Conservation (phyloP, 2,888 invertebrate species). For the Seira musarum region DNA sequence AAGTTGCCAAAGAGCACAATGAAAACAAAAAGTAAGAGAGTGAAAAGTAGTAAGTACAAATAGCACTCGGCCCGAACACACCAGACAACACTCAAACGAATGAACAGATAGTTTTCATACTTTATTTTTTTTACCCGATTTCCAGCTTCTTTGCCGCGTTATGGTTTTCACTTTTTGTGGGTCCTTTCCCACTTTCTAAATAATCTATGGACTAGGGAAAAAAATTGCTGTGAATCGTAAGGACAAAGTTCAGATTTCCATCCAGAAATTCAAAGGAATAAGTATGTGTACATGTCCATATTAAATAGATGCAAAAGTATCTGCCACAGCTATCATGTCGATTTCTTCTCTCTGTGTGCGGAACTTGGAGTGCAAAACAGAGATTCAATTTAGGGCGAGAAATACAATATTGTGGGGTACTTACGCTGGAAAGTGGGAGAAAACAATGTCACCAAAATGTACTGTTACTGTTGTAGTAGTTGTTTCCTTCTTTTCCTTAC, state of each 20-base stretch:
- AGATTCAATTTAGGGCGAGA: not conserved
- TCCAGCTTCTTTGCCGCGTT: conserved; percentile 46
- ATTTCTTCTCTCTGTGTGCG: not conserved
- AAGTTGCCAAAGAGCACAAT: conserved; percentile 60
- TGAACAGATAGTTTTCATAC: conserved; percentile 52
- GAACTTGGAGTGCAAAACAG: not conserved
- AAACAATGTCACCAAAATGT: not conserved
- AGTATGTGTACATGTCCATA: not conserved
- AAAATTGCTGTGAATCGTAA: conserved; percentile 45
- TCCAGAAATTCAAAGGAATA: not conserved
- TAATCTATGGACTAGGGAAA: conserved; percentile 50
- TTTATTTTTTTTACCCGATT: conserved; percentile 55
- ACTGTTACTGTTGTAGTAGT: conserved; percentile 1
- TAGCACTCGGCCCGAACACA: conserved; percentile 27
- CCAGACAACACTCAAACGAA: conserved; percentile 31
- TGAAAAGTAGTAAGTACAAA: conserved; percentile 37
- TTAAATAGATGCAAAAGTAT: not conserved
- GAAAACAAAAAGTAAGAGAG: conserved; percentile 50
- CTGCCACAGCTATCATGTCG: not conserved
- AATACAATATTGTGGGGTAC: not conserved
- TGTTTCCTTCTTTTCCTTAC: not conserved
- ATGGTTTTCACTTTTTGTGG: conserved; percentile 52
- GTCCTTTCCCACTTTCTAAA: conserved; percentile 58
- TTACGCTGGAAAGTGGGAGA: not conserved
- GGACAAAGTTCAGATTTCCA: conserved; percentile 44